A percentile compares a stretch with the other conserved stretches of the same genome.
phyloP scores from a whole-genome alignment of 2,888 invertebrate genomes.

The Mamestra brassicae region DNA sequence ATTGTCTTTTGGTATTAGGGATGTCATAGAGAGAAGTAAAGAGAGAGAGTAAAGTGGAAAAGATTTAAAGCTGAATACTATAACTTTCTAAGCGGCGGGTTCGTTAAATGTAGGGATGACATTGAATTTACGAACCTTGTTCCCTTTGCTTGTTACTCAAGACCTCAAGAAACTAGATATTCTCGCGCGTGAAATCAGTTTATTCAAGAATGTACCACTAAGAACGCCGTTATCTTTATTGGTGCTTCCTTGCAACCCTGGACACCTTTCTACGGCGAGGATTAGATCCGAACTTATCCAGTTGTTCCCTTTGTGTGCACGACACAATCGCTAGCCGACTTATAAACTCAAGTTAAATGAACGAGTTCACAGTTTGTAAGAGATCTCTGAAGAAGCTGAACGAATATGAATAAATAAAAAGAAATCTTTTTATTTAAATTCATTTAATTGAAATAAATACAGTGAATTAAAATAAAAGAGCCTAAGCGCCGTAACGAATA shows the following conservation, averaged over 20 bases:
- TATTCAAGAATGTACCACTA: constrained; percentile 50
- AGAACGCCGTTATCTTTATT: constrained; percentile 62
- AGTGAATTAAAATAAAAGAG: constrained; percentile 8
- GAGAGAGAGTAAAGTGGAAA: background rate
- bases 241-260: constrained; percentile 72
- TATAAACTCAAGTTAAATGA: constrained; percentile 76
- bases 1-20: background rate
- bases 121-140: background rate
- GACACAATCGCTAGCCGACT: constrained; percentile 69
- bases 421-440: constrained; percentile 19
- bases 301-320: constrained; percentile 72
- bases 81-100: background rate
- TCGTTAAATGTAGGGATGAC: background rate
- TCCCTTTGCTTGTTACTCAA: background rate
- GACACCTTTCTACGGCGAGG: constrained; percentile 66
- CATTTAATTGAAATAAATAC: background rate
- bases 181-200: constrained; percentile 42
- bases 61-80: background rate
- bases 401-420: constrained; percentile 45
- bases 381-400: constrained; percentile 67
- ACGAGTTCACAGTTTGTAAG: constrained; percentile 70
- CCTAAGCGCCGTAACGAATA: constrained; percentile 31
- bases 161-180: constrained; percentile 7
- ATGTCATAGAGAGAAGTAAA: background rate
- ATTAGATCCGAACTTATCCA: constrained; percentile 74